Base-by-base conservation (phyloP, 1,140 invertebrate genomes). In the Caenorhabditis remanei region DNA sequence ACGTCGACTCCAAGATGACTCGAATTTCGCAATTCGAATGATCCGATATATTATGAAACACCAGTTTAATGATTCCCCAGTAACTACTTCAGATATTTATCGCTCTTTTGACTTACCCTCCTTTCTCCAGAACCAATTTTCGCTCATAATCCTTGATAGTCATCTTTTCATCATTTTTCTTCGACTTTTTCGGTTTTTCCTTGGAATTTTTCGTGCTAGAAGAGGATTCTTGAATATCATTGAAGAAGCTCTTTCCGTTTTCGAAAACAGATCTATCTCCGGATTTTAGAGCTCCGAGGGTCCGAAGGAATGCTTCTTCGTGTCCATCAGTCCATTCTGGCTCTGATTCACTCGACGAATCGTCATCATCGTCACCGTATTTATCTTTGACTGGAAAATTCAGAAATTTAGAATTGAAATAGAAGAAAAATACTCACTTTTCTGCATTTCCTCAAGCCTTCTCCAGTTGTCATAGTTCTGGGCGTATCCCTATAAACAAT, bases 161-260 rank as follows among this genome's bases (percentile, higher is more conserved):
- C 67, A 96, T 93, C 1, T 95, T 94, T 90, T 96, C 94, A 58
- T 93, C 90, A 84, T 93, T 93, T 19, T 93, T 92, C 87, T 90
- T 89, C 53, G 19, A 61, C 21, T 89, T 90, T 41, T 71, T 56
- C 32, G 90, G 63, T 63, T 90, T 89, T 24, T 48, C 41, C 24
- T 32, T 32, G 32, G 32, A 32, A 32, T 32, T 32, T 32, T 32
- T 32, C 2, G 32, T 32, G 32, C 84, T 9, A n/a, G 43, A 13
- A 19, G 21, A 16, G 14, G 21, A 84, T 9, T 61, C 50, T 4
- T 48, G 1, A 21, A 56, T 46, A 6, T 85, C 48, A 11, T 84
- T 94, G 93, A 98, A 98, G 89, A 97, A 97, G 90, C 94, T 94
- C 0, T 96, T 96, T 94, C 98, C 96, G 93, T 96, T 96, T 48